phyloP scores from a whole-genome alignment of 2,113 vertebrate genomes.

The Caranx melampygus region DNA sequence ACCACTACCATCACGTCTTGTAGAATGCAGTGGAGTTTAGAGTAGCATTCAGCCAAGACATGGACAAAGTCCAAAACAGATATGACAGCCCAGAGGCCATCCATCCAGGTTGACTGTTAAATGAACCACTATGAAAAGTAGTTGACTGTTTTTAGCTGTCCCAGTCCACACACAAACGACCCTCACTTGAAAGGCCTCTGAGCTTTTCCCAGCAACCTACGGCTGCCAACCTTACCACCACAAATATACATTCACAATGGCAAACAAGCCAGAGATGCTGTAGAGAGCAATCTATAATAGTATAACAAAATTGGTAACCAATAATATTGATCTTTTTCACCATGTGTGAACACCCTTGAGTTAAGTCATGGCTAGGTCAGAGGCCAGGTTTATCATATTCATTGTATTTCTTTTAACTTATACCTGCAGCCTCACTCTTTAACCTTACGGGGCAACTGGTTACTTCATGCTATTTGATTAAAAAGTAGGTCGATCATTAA shows the following conservation, averaged over 20 bases:
- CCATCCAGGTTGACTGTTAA: constrained; percentile 7
- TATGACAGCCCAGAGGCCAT: neutral
- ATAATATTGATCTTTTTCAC: neutral
- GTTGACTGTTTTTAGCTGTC: constrained; percentile 9
- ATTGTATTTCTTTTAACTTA: neutral
- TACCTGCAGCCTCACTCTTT: neutral
- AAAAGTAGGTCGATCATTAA: constrained; percentile 1
- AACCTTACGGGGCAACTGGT: neutral
- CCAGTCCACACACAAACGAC: constrained; percentile 3
- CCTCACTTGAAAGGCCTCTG: neutral
- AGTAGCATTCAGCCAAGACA: constrained; percentile 23
- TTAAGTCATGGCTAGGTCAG: neutral
- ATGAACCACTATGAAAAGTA: constrained; percentile 6
- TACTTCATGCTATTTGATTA: constrained; percentile 11
- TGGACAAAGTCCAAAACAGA: constrained; percentile 35
- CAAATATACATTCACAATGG: neutral
- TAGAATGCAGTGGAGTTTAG: constrained; percentile 3
- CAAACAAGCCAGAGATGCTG: neutral
- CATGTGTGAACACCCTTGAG: neutral
- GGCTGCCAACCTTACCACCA: neutral
- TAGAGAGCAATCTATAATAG: neutral
- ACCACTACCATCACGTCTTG: constrained; percentile 17
- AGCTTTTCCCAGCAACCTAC: neutral
- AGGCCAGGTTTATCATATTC: neutral
- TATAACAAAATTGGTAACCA: neutral